A percentile compares a stretch with the other conserved stretches of the same genome.
phyloP scores from a whole-genome alignment of 2,113 vertebrate species.

The Brachionichthys hirsutus region DNA sequence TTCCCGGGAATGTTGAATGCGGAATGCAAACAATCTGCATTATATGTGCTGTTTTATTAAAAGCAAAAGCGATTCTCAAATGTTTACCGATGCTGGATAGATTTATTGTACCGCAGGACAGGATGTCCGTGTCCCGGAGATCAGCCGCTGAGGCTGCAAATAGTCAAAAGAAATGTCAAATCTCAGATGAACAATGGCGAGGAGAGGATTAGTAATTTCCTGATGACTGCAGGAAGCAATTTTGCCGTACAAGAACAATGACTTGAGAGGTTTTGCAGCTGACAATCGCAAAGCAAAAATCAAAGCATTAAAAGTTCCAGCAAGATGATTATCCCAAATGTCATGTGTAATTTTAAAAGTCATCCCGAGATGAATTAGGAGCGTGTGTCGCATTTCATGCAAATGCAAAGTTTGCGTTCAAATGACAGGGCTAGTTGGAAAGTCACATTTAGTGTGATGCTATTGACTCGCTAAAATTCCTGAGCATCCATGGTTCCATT shows the following conservation, averaged over 20 bases:
- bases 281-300: not conserved
- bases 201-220: constrained; percentile 13
- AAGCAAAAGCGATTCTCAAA: not conserved
- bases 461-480: not conserved
- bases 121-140: constrained; percentile 12
- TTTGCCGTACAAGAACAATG: not conserved
- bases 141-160: constrained; percentile 22
- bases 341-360: not conserved
- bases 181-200: constrained; percentile 28
- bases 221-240: constrained; percentile 12
- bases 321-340: not conserved
- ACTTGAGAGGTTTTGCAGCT: not conserved
- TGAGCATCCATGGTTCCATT: too few species aligned
- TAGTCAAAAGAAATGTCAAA: not conserved
- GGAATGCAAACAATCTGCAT: not conserved
- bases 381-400: too few species aligned
- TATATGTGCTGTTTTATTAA: not conserved
- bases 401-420: too few species aligned
- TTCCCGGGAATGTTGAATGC: constrained; percentile 4
- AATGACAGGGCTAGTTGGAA: too few species aligned
- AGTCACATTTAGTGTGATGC: not conserved
- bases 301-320: not conserved
- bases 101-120: constrained; percentile 1
- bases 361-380: too few species aligned
- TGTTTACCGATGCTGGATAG: not conserved